These are phyloP conservation scores for Bruchidius siliquastri DNA, from an alignment of 2,888 invertebrate species.

Conservation along the genomic window DNA sequence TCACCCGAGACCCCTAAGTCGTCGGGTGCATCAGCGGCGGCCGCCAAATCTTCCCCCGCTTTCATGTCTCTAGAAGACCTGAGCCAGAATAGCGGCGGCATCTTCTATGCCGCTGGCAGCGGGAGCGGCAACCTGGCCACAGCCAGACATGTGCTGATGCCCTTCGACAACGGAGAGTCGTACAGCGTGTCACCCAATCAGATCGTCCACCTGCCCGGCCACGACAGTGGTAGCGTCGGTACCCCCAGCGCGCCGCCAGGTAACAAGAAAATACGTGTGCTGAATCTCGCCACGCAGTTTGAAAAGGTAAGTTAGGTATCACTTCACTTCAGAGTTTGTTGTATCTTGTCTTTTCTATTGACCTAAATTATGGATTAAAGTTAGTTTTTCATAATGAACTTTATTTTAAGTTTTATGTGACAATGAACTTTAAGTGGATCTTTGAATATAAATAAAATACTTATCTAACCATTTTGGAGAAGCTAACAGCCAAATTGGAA, in stretches of 20 bases:
- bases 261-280: conserved; percentile 39
- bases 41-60: conserved; percentile 49
- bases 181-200: conserved; percentile 90
- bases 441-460: no score
- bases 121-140: conserved; percentile 14
- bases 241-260: neutral
- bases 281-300: conserved; percentile 55
- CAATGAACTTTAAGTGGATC: no score
- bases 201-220: conserved; percentile 70
- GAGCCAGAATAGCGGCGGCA: conserved; percentile 34
- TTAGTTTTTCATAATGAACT: no score
- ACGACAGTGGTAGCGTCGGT: conserved; percentile 17
- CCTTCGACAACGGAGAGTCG: conserved; percentile 78
- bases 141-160: conserved; percentile 76
- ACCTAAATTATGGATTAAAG: no score
- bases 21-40: conserved; percentile 59
- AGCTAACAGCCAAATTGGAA: no score
- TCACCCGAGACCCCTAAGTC: conserved; percentile 57
- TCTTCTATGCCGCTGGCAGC: neutral
- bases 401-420: no score
- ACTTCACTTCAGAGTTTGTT: no score
- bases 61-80: conserved; percentile 68
- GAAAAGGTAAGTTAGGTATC: conserved; percentile 35
- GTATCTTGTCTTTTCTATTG: no score
- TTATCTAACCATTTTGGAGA: no score